Conservation (phyloP, 2,797 vertebrate species). For the Natrix natrix region DNA sequence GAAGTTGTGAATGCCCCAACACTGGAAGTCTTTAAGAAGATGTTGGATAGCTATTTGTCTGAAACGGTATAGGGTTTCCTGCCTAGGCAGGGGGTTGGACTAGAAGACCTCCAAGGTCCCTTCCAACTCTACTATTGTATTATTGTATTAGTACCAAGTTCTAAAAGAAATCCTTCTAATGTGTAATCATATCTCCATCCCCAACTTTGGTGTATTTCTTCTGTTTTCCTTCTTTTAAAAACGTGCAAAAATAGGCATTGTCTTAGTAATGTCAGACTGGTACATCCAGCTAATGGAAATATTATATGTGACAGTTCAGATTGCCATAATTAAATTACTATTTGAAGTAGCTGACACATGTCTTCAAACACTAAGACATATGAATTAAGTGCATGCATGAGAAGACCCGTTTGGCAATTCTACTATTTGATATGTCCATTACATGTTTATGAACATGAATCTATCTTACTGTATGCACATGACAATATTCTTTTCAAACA, state of each 20-base stretch:
- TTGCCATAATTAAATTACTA: not conserved
- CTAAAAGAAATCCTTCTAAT: not conserved
- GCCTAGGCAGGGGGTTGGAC: no score
- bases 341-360: not conserved
- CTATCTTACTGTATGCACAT: no score
- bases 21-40: no score
- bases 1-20: no score
- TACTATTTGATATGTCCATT: not conserved
- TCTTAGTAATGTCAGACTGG: rapidly evolving
- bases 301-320: not conserved
- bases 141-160: no score
- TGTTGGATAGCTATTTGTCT: no score
- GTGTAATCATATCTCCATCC: not conserved
- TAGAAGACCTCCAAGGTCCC: no score
- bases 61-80: no score
- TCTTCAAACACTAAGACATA: not conserved
- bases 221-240: not conserved
- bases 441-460: not conserved
- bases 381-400: not conserved
- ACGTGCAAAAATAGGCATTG: not conserved
- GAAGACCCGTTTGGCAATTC: not conserved
- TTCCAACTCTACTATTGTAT: no score
- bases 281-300: not conserved
- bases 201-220: not conserved
- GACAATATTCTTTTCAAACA: not conserved